These are phyloP conservation scores for Orius insidiosus DNA, from an alignment of 1,140 invertebrate genomes.

Conservation along the genomic window DNA sequence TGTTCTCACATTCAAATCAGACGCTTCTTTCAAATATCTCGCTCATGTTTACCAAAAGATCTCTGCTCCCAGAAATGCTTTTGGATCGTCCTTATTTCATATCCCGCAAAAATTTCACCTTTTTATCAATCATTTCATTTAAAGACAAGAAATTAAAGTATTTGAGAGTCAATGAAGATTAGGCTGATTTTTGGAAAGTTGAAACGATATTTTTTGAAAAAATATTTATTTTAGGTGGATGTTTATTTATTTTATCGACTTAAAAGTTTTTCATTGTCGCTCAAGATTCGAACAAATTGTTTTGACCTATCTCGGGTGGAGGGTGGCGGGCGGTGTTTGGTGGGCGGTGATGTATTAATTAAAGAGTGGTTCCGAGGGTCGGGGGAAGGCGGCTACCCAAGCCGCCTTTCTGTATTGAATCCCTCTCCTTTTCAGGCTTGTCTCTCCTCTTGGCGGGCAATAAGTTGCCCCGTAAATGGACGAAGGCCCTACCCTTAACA, in stretches of 20 bases:
- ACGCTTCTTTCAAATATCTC: slow-evolving; percentile 13
- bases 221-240: too few species aligned
- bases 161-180: background rate
- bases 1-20: slow-evolving; percentile 13
- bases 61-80: background rate
- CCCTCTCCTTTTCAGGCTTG: slow-evolving; percentile 3
- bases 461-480: slow-evolving; percentile 8
- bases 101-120: background rate
- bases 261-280: too few species aligned
- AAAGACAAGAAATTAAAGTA: background rate
- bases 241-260: too few species aligned
- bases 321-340: too few species aligned
- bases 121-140: too few species aligned
- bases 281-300: too few species aligned
- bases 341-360: slow-evolving; percentile 6
- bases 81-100: background rate
- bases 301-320: too few species aligned
- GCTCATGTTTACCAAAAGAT: too few species aligned
- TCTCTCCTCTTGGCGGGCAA: slow-evolving; percentile 1
- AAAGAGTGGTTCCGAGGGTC: background rate
- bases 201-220: too few species aligned
- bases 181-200: too few species aligned
- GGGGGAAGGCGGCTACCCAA: background rate
- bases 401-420: slow-evolving; percentile 5
- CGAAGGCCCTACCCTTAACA: slow-evolving; percentile 2